phyloP scores from a whole-genome alignment of 2,888 invertebrate species.

The Minunthozetes semirufus region DNA sequence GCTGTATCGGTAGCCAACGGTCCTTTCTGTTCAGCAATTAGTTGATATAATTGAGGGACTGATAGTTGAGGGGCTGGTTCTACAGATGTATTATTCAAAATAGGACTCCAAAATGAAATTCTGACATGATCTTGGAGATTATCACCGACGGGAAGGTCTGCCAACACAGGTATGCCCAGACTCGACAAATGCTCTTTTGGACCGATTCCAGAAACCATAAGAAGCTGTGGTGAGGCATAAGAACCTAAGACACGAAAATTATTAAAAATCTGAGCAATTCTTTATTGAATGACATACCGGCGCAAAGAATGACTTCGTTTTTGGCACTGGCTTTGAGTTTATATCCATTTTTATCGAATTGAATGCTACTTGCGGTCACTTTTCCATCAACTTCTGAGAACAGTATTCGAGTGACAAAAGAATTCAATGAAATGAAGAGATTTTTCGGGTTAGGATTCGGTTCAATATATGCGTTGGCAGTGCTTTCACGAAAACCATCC shows the following conservation, averaged over 20 bases:
- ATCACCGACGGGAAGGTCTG: neutral
- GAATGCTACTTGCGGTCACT: conserved; percentile 8
- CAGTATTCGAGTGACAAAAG: conserved; percentile 10
- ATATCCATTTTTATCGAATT: neutral
- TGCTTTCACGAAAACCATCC: neutral
- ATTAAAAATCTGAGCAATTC: neutral
- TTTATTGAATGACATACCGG: neutral
- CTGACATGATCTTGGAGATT: neutral
- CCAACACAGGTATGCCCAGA: neutral
- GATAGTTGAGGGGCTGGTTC: neutral
- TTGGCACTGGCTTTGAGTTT: neutral
- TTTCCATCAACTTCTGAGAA: neutral
- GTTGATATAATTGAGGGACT: neutral
- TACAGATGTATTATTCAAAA: neutral
- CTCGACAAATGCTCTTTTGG: neutral
- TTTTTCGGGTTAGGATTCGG: conserved; percentile 29
- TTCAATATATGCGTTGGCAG: conserved; percentile 30
- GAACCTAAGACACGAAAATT: neutral
- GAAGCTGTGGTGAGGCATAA: neutral
- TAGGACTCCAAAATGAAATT: neutral
- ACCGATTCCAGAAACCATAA: neutral
- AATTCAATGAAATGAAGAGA: neutral
- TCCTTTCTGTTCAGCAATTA: no score
- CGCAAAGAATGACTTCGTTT: conserved; percentile 25
- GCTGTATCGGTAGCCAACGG: no score